Conservation (phyloP, 2,888 invertebrate genomes). For the Atethmia centrago region DNA sequence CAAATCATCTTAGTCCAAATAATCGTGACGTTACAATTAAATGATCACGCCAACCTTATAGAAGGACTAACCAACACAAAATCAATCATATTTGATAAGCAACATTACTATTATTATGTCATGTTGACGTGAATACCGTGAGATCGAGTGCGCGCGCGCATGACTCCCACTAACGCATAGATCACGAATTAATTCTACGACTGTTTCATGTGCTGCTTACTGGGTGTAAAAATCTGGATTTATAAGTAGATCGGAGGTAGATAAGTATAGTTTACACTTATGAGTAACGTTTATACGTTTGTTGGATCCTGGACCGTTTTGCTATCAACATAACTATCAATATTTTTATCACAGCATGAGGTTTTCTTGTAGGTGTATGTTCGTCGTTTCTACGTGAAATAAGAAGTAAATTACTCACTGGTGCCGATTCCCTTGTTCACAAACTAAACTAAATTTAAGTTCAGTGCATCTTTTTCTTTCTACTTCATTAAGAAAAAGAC, state of each 20-base stretch:
- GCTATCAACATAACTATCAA: neutral
- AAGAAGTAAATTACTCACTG: too few relatives aligned
- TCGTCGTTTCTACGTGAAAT: too few relatives aligned
- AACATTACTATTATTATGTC: constrained; percentile 69
- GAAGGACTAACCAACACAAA: constrained; percentile 58
- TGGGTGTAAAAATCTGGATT: constrained; percentile 50
- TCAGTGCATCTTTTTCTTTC: too few relatives aligned
- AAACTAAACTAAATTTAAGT: too few relatives aligned
- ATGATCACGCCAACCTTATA: constrained; percentile 52
- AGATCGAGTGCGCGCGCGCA: constrained; percentile 60
- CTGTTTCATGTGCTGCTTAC: constrained; percentile 35
- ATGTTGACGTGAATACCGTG: constrained; percentile 66
- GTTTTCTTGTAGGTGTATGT: too few relatives aligned
- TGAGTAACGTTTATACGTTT: neutral
- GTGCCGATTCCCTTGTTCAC: too few relatives aligned
- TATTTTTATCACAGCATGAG: too few relatives aligned
- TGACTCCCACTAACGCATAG: constrained; percentile 63
- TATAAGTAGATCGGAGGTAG: neutral
- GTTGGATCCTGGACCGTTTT: neutral
- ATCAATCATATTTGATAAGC: constrained; percentile 70
- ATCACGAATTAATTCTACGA: constrained; percentile 65
- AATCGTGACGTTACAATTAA: constrained; percentile 52
- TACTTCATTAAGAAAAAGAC: too few relatives aligned
- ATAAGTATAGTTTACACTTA: neutral
- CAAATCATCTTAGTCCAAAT: constrained; percentile 2